These are phyloP conservation scores for Drosophila gaucha DNA, from an alignment of 2,888 invertebrate species.

Conservation along the genomic window DNA sequence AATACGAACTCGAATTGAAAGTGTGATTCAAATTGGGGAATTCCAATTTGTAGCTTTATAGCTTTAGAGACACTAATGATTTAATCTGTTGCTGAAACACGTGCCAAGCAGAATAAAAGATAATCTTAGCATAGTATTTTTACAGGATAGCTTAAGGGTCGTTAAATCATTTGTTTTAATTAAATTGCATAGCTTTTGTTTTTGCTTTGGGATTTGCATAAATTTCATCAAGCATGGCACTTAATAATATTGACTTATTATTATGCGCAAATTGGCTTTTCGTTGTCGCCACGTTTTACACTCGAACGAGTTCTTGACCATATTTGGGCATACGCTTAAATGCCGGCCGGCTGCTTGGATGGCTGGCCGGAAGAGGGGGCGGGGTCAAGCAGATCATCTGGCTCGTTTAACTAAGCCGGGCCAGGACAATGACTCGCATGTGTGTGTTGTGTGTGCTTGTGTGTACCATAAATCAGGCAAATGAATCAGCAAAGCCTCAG, in stretches of 20 bases:
- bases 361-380: slow-evolving; percentile 3
- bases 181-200: slow-evolving; percentile 8
- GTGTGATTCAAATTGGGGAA: neutral
- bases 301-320: slow-evolving; percentile 51
- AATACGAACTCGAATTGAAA: neutral
- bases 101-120: slow-evolving; percentile 1
- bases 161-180: neutral
- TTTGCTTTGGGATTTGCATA: slow-evolving; percentile 47
- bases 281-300: slow-evolving; percentile 49
- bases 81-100: neutral
- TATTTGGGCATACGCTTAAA: slow-evolving; percentile 45
- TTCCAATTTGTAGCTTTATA: neutral
- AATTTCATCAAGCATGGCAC: slow-evolving; percentile 37
- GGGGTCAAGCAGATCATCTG: slow-evolving; percentile 16
- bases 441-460: neutral
- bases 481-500: slow-evolving; percentile 28
- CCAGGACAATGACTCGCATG: slow-evolving; percentile 67
- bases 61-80: neutral
- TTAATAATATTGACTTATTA: slow-evolving; percentile 57
- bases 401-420: neutral
- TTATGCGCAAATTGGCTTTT: slow-evolving; percentile 29
- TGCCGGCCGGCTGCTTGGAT: slow-evolving; percentile 42
- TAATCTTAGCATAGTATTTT: neutral
- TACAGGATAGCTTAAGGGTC: slow-evolving; percentile 6
- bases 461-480: slow-evolving; percentile 38